These are phyloP conservation scores for Agrenia bidenticulata DNA, from an alignment of 2,888 invertebrate genomes.

Conservation along the genomic window DNA sequence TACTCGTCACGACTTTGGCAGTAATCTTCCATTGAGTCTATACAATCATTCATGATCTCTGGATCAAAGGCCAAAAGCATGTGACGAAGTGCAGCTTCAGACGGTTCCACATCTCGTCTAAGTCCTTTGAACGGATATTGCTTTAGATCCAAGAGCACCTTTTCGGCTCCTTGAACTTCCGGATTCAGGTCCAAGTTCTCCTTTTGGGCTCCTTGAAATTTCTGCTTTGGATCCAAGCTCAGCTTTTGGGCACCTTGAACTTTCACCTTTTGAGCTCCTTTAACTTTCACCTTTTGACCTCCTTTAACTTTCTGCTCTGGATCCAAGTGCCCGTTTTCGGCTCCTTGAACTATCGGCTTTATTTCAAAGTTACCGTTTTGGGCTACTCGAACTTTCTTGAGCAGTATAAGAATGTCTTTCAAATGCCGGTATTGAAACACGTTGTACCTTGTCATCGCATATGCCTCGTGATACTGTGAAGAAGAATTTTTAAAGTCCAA, in stretches of 20 bases:
- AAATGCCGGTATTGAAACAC: slow-evolving; percentile 49
- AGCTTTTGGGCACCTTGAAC: background rate
- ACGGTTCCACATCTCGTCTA: slow-evolving; percentile 27
- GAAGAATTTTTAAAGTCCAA: too few relatives aligned
- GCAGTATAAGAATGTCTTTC: slow-evolving; percentile 37
- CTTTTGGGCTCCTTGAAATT: too few relatives aligned
- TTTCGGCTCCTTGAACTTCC: too few relatives aligned
- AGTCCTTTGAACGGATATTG: slow-evolving; percentile 35
- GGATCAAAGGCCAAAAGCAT: slow-evolving; percentile 46
- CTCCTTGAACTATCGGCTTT: too few relatives aligned
- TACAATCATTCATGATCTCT: slow-evolving; percentile 29
- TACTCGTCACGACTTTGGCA: slow-evolving; percentile 32
- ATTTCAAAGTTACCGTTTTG: too few relatives aligned
- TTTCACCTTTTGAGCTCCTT: background rate
- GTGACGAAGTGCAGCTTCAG: slow-evolving; percentile 39
- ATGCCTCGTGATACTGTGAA: slow-evolving; percentile 49
- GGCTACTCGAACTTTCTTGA: too few relatives aligned
- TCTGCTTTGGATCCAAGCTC: too few relatives aligned
- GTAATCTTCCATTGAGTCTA: slow-evolving; percentile 34
- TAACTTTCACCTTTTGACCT: too few relatives aligned
- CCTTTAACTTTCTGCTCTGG: too few relatives aligned
- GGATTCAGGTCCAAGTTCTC: too few relatives aligned
- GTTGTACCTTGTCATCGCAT: slow-evolving; percentile 50
- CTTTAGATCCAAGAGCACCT: too few relatives aligned
- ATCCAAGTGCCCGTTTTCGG: too few relatives aligned